phyloP scores from a whole-genome alignment of 2,888 invertebrate genomes.

The Phytoseiulus persimilis region DNA sequence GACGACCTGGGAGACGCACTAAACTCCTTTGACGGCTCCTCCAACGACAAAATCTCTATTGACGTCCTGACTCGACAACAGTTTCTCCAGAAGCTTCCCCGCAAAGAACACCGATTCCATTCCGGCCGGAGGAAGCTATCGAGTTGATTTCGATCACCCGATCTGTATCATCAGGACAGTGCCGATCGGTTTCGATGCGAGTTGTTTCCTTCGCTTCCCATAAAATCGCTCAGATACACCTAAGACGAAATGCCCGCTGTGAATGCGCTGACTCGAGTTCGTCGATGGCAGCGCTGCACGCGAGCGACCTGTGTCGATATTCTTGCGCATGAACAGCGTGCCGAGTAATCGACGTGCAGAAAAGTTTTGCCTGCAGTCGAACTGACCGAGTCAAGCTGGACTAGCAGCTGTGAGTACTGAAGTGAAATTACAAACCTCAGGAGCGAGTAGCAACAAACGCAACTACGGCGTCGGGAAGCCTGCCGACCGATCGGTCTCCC shows the following conservation, averaged over 20 bases:
- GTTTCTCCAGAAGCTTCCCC: not conserved
- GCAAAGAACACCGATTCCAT: not conserved
- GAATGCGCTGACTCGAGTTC: too few relatives aligned
- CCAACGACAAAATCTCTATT: not conserved
- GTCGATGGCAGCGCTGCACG: too few relatives aligned
- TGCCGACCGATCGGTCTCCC: not conserved
- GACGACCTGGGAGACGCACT: not conserved
- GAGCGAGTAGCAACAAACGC: not conserved
- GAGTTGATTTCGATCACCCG: too few relatives aligned
- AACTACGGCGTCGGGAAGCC: not conserved
- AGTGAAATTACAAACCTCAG: not conserved
- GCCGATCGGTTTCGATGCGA: too few relatives aligned
- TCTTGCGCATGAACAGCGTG: not conserved
- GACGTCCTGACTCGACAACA: not conserved
- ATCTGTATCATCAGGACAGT: too few relatives aligned
- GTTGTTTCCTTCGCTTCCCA: too few relatives aligned
- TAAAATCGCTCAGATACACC: too few relatives aligned
- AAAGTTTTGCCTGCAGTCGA: not conserved
- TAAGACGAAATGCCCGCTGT: too few relatives aligned
- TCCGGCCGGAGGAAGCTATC: not conserved
- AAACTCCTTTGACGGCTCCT: not conserved
- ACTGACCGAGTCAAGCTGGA: not conserved
- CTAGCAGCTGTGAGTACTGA: not conserved
- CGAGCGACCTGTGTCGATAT: too few relatives aligned
- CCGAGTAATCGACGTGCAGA: not conserved